Evolutionary conservation across 2,113 vertebrate species (phyloP).

Genomic region (Talpa occidentalis): DNA sequence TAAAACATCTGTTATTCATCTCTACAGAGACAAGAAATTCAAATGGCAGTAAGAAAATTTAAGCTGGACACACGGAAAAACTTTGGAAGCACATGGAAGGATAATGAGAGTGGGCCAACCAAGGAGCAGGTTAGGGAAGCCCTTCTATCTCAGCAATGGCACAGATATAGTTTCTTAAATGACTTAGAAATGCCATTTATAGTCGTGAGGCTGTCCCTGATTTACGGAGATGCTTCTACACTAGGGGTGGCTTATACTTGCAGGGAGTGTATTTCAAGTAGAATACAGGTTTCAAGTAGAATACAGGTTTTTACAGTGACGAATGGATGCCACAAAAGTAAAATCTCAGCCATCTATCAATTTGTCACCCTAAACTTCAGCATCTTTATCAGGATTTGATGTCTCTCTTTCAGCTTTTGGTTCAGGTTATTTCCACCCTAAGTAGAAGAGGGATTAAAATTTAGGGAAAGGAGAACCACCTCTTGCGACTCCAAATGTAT

Average conservation of each 20-base stretch:
- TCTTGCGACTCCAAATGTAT: constrained; percentile 12
- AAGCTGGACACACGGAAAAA: constrained; percentile 6
- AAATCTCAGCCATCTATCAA: neutral
- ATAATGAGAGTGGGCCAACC: neutral
- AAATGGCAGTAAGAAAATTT: constrained; percentile 46
- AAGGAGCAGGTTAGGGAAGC: neutral
- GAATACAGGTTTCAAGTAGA: too few relatives aligned
- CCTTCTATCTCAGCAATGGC: neutral
- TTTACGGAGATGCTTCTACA: neutral
- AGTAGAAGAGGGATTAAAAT: constrained; percentile 24
- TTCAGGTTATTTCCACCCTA: neutral
- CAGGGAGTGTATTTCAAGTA: neutral
- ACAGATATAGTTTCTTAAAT: neutral
- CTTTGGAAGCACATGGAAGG: neutral
- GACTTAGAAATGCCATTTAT: constrained; percentile 19
- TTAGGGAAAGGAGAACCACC: neutral
- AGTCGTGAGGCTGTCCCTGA: neutral
- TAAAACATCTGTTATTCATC: constrained; percentile 51
- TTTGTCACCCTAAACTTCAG: neutral
- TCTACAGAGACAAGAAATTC: constrained; percentile 48
- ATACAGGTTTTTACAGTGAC: neutral
- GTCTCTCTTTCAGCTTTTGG: neutral
- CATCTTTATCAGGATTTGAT: constrained; percentile 11
- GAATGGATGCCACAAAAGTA: neutral
- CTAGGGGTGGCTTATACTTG: neutral